Percentiles rank a stretch among this genome's conserved stretches.
Conservation (phyloP, 2,797 vertebrate species). For the Platalea minor region DNA sequence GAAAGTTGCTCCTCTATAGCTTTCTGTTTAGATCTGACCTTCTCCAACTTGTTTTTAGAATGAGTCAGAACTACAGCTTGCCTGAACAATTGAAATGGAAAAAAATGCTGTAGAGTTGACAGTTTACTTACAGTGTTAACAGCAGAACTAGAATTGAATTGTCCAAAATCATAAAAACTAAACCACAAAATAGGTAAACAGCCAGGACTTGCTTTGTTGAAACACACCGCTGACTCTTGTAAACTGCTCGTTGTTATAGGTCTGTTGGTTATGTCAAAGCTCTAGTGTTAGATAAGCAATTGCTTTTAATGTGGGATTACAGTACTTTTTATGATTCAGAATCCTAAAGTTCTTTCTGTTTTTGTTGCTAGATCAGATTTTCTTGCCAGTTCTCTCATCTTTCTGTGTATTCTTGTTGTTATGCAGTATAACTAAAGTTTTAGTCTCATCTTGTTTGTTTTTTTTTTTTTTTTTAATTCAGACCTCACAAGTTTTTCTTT, state of each 20-base stretch:
- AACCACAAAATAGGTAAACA: not conserved
- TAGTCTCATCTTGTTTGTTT: not conserved
- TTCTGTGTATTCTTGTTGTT: conserved; percentile 8
- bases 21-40: not conserved
- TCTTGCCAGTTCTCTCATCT: conserved; percentile 14
- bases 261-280: not conserved
- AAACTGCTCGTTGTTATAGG: not conserved
- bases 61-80: not conserved
- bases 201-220: not conserved
- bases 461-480: conserved; percentile 1
- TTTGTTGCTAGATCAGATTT: conserved; percentile 10
- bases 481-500: conserved; percentile 29
- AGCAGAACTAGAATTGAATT: not conserved
- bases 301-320: conserved; percentile 12
- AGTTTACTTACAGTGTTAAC: not conserved
- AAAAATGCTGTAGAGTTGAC: not conserved
- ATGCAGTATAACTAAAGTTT: conserved; percentile 23
- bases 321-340: not conserved
- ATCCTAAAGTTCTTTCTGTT: conserved; percentile 10
- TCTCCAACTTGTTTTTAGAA: not conserved
- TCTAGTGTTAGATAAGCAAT: not conserved
- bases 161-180: not conserved
- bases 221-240: not conserved
- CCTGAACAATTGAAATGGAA: not conserved
- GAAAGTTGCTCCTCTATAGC: not conserved